These are phyloP conservation scores for Emberiza fucata DNA, from an alignment of 2,113 vertebrate genomes.

Conservation along the genomic window DNA sequence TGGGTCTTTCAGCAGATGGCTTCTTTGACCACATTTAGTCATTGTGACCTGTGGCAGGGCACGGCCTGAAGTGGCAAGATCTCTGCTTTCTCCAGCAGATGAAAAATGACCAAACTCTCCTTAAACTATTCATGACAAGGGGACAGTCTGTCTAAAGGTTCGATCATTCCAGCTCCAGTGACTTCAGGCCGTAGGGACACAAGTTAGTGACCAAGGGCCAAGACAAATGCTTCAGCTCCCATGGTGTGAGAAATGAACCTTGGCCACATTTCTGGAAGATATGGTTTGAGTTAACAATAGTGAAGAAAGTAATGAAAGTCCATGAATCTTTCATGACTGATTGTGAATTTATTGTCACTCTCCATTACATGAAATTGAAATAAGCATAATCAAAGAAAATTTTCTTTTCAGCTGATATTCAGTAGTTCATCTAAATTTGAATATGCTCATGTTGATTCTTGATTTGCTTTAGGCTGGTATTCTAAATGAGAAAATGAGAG, in stretches of 20 bases:
- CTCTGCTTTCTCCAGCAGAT: background rate
- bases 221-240: background rate
- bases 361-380: background rate
- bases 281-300: background rate
- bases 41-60: background rate
- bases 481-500: background rate
- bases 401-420: background rate
- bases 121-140: background rate
- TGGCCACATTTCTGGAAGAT: background rate
- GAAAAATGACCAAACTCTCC: background rate
- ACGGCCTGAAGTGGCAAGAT: rapidly evolving
- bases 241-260: background rate
- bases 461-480: background rate
- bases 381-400: background rate
- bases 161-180: background rate
- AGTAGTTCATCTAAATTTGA: background rate
- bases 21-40: background rate
- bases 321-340: background rate
- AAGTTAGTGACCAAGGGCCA: background rate
- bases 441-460: background rate
- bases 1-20: background rate
- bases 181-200: background rate
- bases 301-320: background rate
- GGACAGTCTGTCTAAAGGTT: background rate
- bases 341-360: background rate